Percentiles rank a stretch among this genome's conserved stretches.
phyloP scores from a whole-genome alignment of 2,888 invertebrate genomes.

The Sinotaia quadrata region DNA sequence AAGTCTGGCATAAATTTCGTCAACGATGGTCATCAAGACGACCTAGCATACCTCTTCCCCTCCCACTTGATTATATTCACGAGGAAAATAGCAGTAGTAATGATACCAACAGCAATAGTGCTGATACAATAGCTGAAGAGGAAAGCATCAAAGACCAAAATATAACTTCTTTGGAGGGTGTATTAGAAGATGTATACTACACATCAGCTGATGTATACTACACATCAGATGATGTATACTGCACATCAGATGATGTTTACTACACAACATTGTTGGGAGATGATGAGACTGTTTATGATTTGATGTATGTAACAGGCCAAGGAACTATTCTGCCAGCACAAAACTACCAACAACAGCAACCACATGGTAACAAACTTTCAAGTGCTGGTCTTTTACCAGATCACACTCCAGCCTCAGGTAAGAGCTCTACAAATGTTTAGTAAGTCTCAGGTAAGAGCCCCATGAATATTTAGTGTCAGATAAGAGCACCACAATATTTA shows the following conservation, averaged over 20 bases:
- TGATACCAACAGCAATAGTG: neutral
- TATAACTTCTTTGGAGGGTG: too few species aligned
- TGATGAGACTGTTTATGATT: neutral
- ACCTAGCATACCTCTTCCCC: neutral
- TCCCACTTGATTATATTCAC: neutral
- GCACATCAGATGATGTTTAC: conserved; percentile 10
- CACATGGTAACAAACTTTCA: neutral
- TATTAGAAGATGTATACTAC: too few species aligned
- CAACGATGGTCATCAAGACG: neutral
- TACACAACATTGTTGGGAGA: neutral
- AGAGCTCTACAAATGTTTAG: neutral
- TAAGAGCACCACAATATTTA: too few species aligned
- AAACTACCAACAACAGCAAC: neutral
- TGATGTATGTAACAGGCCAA: conserved; percentile 6
- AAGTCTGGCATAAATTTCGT: neutral
- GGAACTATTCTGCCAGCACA: neutral
- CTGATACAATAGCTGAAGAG: too few species aligned
- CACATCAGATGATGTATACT: too few species aligned
- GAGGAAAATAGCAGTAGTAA: neutral
- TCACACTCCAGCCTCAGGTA: neutral
- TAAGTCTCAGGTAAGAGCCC: too few species aligned
- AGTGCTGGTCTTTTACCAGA: neutral
- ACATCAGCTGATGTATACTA: too few species aligned
- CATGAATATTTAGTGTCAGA: too few species aligned
- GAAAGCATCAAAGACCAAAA: too few species aligned